Evolutionary conservation across 2,797 vertebrate species (phyloP).

Genomic region (Potorous gilbertii): DNA sequence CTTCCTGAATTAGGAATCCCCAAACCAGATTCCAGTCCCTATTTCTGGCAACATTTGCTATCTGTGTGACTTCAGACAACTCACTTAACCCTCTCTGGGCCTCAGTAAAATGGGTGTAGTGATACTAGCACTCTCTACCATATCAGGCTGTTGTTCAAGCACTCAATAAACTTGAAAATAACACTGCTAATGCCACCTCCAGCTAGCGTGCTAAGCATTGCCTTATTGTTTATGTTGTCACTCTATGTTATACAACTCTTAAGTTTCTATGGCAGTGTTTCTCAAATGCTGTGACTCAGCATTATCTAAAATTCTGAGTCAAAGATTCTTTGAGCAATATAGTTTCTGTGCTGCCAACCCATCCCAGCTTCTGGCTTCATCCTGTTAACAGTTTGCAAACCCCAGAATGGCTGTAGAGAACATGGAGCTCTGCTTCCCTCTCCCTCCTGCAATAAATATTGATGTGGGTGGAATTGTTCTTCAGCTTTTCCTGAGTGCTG

Average conservation of each 20-base stretch:
- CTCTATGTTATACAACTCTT: not conserved
- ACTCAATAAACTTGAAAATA: not conserved
- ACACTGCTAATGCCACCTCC: not conserved
- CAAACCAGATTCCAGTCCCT: not conserved
- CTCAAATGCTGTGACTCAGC: not conserved
- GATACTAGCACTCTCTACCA: not conserved
- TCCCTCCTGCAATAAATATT: slow-evolving; percentile 58
- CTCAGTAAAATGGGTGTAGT: not conserved
- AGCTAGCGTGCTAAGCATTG: not conserved
- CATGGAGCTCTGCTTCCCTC: slow-evolving; percentile 64
- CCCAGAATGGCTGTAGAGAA: slow-evolving; percentile 58
- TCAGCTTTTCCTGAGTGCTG: not conserved
- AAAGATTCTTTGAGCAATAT: slow-evolving; percentile 36
- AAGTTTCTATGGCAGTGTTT: not conserved
- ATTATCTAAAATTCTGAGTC: not conserved
- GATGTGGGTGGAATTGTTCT: slow-evolving; percentile 58
- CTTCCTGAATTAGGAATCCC: not conserved
- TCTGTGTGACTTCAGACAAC: not conserved
- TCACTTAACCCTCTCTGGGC: not conserved
- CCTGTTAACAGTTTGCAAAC: slow-evolving; percentile 57
- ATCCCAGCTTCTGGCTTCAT: slow-evolving; percentile 63
- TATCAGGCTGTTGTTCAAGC: not conserved
- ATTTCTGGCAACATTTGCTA: not conserved
- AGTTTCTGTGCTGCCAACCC: slow-evolving; percentile 49
- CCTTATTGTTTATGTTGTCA: not conserved